phyloP scores from a whole-genome alignment of 2,888 invertebrate species.

The Andricus curvator region DNA sequence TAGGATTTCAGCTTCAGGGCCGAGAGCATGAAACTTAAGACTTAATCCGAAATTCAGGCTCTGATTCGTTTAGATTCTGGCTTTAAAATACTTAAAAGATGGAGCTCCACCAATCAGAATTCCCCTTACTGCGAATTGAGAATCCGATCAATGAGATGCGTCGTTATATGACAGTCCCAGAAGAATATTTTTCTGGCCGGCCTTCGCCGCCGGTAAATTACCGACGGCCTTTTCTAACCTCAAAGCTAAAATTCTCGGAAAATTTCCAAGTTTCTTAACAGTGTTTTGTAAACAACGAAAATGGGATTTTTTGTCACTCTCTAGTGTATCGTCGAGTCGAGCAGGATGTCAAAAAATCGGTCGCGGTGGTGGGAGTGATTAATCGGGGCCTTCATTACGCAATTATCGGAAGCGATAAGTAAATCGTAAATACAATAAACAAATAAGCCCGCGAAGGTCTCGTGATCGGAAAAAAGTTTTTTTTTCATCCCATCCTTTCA shows the following conservation, averaged over 20 bases:
- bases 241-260: slow-evolving; percentile 22
- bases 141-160: no score
- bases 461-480: neutral
- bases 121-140: no score
- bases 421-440: slow-evolving; percentile 35
- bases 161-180: no score
- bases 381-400: slow-evolving; percentile 34
- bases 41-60: no score
- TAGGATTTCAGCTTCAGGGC: no score
- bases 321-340: slow-evolving; percentile 19
- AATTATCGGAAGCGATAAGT: slow-evolving; percentile 27
- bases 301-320: slow-evolving; percentile 26
- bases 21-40: no score
- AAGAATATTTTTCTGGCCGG: no score
- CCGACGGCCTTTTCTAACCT: neutral
- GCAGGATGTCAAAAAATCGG: slow-evolving; percentile 25
- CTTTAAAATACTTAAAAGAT: no score
- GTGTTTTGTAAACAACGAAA: slow-evolving; percentile 40
- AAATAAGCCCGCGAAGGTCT: slow-evolving; percentile 32
- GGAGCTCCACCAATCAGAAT: no score
- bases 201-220: neutral
- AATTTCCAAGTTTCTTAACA: slow-evolving; percentile 25
- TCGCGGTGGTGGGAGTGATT: neutral
- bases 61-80: no score
- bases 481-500: neutral